Conservation (phyloP, 1,140 invertebrate genomes). For the Drosophila pachea region DNA sequence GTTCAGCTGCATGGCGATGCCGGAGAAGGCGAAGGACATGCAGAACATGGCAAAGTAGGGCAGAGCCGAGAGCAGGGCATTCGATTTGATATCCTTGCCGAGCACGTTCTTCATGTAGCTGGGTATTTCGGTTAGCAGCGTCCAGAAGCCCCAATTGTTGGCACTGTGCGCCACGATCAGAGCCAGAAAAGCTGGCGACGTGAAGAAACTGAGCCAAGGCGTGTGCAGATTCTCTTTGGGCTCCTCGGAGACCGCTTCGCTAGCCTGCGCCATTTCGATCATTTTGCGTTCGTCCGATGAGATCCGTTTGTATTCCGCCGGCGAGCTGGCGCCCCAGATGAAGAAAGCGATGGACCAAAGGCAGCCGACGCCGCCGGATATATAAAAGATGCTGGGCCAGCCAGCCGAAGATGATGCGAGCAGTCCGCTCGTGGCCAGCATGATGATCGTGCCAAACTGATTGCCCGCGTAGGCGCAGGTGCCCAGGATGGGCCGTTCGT, state of each 20-base stretch:
- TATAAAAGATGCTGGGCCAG: slow-evolving; percentile 90
- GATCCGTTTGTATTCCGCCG: slow-evolving; percentile 82
- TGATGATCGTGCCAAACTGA: slow-evolving; percentile 87
- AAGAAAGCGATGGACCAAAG: slow-evolving; percentile 83
- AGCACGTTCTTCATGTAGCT: slow-evolving; percentile 92
- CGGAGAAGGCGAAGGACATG: slow-evolving; percentile 83
- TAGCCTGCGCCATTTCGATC: slow-evolving; percentile 80
- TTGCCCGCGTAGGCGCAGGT: slow-evolving; percentile 83
- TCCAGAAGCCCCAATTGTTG: slow-evolving; percentile 97
- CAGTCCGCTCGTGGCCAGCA: slow-evolving; percentile 84
- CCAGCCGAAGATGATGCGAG: slow-evolving; percentile 83
- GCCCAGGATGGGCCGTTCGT: slow-evolving; percentile 81
- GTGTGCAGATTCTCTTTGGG: slow-evolving; percentile 48
- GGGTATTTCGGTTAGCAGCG: slow-evolving; percentile 93
- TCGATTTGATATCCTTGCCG: slow-evolving; percentile 87
- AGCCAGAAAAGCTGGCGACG: slow-evolving; percentile 90
- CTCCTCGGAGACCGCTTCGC: slow-evolving; percentile 30
- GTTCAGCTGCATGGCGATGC: slow-evolving; percentile 81
- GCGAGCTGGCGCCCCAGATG: slow-evolving; percentile 83
- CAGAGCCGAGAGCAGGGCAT: slow-evolving; percentile 87
- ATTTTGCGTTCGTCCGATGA: slow-evolving; percentile 82
- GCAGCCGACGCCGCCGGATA: slow-evolving; percentile 84
- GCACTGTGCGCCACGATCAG: slow-evolving; percentile 90
- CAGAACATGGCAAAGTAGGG: slow-evolving; percentile 89
- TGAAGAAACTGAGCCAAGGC: slow-evolving; percentile 88